Conservation (phyloP, 2,888 invertebrate genomes). For the Alsophila aescularia region DNA sequence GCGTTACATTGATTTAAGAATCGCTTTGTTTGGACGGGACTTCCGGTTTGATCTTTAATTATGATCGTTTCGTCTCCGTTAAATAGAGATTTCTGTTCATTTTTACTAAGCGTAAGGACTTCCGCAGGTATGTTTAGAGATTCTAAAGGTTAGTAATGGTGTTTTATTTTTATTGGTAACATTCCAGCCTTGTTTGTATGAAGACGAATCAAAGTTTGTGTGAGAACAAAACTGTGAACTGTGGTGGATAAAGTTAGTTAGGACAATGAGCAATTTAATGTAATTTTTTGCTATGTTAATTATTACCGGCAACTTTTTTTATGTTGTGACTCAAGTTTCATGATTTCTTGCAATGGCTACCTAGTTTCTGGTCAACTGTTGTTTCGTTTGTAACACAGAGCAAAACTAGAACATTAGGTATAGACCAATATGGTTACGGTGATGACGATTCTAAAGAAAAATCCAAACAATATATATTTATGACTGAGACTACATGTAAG, state of each 20-base stretch:
- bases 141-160: neutral
- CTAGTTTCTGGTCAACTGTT: too few relatives aligned
- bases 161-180: neutral
- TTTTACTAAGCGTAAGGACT: neutral
- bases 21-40: constrained; percentile 37
- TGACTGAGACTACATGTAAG: neutral
- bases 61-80: constrained; percentile 17
- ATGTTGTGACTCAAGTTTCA: too few relatives aligned
- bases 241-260: too few relatives aligned
- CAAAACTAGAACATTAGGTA: neutral
- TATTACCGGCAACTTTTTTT: too few relatives aligned
- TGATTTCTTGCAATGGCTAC: too few relatives aligned
- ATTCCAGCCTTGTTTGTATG: too few relatives aligned
- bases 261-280: too few relatives aligned
- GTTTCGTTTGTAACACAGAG: neutral
- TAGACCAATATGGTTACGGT: neutral
- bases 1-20: constrained; percentile 51
- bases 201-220: too few relatives aligned
- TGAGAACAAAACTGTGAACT: too few relatives aligned
- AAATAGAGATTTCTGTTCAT: constrained; percentile 13
- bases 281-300: too few relatives aligned
- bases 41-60: constrained; percentile 34
- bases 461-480: neutral
- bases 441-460: neutral
- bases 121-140: constrained; percentile 8